Conservation (phyloP, 2,113 vertebrate genomes). For the Dendropsophus ebraccatus region DNA sequence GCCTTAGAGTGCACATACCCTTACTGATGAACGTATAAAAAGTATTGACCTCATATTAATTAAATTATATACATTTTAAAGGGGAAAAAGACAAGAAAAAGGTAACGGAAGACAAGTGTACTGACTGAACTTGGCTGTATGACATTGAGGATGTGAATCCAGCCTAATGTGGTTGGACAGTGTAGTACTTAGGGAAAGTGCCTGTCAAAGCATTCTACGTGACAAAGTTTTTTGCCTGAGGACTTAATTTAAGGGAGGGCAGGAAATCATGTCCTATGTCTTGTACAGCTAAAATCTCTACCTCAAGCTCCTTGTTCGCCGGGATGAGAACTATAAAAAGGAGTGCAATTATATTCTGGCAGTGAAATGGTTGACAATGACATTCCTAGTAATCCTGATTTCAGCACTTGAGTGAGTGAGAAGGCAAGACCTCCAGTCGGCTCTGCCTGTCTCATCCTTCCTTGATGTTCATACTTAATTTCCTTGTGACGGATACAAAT, state of each 20-base stretch:
- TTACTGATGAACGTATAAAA: no score
- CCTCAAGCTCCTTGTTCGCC: background rate
- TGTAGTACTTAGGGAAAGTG: conserved; percentile 17
- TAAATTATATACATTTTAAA: no score
- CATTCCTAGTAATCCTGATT: conserved; percentile 33
- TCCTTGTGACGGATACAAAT: conserved; percentile 57
- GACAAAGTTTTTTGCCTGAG: conserved; percentile 18
- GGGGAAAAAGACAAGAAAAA: background rate
- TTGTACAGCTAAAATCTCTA: background rate
- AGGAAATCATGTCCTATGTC: background rate
- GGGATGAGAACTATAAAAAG: background rate
- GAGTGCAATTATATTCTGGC: background rate
- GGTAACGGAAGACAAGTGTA: background rate
- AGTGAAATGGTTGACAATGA: conserved; percentile 11
- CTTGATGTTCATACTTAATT: conserved; percentile 57
- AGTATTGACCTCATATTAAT: no score
- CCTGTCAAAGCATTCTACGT: conserved; percentile 14
- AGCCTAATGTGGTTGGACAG: conserved; percentile 19
- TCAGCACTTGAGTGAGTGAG: conserved; percentile 13
- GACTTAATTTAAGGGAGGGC: conserved; percentile 24
- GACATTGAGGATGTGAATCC: conserved; percentile 9
- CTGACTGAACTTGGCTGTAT: background rate
- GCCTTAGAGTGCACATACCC: no score
- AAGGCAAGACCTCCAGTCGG: conserved; percentile 26
- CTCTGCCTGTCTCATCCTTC: conserved; percentile 37